phyloP scores from a whole-genome alignment of 2,888 invertebrate genomes.

The Callinectes sapidus region DNA sequence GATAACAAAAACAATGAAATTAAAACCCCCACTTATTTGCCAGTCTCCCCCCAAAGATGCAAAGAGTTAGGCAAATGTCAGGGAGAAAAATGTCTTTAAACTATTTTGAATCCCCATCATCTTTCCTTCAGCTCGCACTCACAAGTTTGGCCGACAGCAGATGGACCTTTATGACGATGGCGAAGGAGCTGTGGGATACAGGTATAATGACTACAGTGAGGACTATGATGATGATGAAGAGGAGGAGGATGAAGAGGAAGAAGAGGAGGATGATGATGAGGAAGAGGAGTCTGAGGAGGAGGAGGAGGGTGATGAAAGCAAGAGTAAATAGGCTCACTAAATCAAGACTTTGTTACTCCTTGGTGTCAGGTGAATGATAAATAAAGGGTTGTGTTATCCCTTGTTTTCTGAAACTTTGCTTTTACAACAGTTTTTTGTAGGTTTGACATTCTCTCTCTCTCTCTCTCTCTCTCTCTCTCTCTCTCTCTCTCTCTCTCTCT shows the following conservation, averaged over 20 bases:
- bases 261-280: constrained; percentile 64
- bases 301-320: background rate
- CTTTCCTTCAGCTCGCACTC: constrained; percentile 82
- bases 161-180: constrained; percentile 82
- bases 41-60: no score
- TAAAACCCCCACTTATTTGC: no score
- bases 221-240: constrained; percentile 64
- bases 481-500: constrained; percentile 36
- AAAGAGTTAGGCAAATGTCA: no score
- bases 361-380: background rate
- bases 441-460: background rate
- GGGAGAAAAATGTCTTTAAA: no score
- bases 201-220: constrained; percentile 51
- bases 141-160: constrained; percentile 92
- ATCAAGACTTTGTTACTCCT: constrained; percentile 4
- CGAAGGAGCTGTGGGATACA: constrained; percentile 74
- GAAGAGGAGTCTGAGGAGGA: constrained; percentile 64
- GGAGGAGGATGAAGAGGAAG: constrained; percentile 67
- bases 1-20: no score
- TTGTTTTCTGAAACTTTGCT: background rate
- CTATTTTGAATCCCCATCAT: background rate
- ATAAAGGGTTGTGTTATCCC: background rate
- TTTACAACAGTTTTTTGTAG: background rate
- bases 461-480: constrained; percentile 37
- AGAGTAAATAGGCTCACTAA: background rate